These are phyloP conservation scores for Vipera latastei DNA, from an alignment of 2,797 vertebrate species.

Conservation along the genomic window DNA sequence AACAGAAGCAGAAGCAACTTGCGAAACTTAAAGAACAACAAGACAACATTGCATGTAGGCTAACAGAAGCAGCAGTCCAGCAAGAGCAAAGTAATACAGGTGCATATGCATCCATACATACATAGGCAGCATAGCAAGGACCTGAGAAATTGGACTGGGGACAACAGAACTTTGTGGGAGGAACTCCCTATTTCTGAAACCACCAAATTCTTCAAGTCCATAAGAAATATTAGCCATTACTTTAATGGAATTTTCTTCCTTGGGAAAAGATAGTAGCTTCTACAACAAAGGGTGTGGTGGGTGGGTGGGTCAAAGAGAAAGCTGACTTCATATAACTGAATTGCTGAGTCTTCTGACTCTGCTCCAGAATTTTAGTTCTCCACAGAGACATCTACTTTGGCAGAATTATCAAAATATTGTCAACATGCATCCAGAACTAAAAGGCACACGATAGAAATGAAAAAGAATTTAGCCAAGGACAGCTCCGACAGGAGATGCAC, in stretches of 20 bases:
- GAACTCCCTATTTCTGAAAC: background rate
- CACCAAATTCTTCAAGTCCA: background rate
- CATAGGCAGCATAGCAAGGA: background rate
- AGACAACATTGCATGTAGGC: background rate
- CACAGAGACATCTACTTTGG: constrained; percentile 9
- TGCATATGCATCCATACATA: background rate
- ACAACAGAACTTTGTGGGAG: background rate
- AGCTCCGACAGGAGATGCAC: constrained; percentile 38
- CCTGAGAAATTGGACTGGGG: background rate
- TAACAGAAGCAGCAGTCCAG: background rate
- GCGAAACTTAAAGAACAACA: background rate
- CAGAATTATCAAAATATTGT: constrained; percentile 52
- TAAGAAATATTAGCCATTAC: background rate
- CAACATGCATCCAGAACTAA: constrained; percentile 18
- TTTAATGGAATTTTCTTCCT: accelerated
- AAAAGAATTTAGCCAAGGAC: constrained; percentile 44
- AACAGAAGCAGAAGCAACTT: background rate
- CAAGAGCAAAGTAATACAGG: background rate
- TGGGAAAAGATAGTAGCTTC: background rate
- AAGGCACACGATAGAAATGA: constrained; percentile 50
- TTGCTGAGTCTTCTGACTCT: background rate
- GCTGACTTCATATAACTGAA: background rate
- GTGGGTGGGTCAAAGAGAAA: background rate
- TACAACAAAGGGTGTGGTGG: background rate
- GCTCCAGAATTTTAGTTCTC: accelerated